phyloP scores from a whole-genome alignment of 2,797 vertebrate species.

The Euthynnus affinis region DNA sequence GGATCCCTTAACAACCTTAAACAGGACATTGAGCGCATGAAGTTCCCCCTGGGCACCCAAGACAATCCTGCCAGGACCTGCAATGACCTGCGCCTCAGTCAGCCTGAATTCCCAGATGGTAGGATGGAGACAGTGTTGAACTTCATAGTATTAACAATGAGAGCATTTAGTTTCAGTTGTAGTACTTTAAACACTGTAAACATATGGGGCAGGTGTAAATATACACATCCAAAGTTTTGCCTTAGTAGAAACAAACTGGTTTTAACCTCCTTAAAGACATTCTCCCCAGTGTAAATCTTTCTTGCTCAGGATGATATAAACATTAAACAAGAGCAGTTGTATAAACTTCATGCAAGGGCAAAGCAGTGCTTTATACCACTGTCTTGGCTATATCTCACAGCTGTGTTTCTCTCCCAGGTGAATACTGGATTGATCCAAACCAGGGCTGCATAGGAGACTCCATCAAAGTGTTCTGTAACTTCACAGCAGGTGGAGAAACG shows the following conservation, averaged over 20 bases:
- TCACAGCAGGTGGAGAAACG: conserved; percentile 96
- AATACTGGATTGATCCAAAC: conserved; percentile 99
- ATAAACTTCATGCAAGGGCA: not conserved
- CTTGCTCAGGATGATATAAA: not conserved
- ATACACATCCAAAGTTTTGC: too few relatives aligned
- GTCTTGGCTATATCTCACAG: conserved; percentile 23
- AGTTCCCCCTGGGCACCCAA: conserved; percentile 96
- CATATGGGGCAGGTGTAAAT: not conserved
- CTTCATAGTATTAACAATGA: not conserved
- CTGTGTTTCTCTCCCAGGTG: conserved; percentile 83
- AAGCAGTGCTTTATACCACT: not conserved
- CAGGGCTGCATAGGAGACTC: conserved; percentile 96
- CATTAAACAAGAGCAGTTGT: not conserved
- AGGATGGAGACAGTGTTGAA: conserved; percentile 44
- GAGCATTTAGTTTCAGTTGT: not conserved
- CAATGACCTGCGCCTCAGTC: conserved; percentile 96
- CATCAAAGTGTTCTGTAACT: conserved; percentile 98
- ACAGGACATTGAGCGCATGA: conserved; percentile 97
- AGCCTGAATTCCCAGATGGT: conserved; percentile 97
- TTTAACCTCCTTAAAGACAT: not conserved
- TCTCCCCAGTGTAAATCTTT: not conserved
- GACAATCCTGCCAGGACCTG: conserved; percentile 97
- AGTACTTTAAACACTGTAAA: not conserved
- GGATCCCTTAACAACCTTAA: conserved; percentile 96
- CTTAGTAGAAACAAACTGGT: not conserved